phyloP scores from a whole-genome alignment of 2,888 invertebrate genomes.

The Rhingia campestris region DNA sequence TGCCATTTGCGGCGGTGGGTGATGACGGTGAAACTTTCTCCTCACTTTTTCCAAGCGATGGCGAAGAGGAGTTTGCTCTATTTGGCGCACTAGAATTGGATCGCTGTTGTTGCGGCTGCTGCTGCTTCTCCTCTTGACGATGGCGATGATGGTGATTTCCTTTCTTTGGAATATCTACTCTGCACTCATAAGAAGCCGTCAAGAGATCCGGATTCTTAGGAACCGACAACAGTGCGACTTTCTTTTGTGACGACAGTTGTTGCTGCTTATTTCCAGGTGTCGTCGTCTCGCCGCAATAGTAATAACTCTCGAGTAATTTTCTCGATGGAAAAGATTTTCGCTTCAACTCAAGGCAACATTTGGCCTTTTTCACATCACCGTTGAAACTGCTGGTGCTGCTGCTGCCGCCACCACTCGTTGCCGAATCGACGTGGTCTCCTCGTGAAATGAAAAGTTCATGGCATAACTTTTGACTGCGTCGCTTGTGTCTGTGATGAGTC shows the following conservation, averaged over 20 bases:
- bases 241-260: conserved; percentile 54
- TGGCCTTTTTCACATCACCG: conserved; percentile 66
- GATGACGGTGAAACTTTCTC: conserved; percentile 46
- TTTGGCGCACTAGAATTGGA: conserved; percentile 60
- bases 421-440: conserved; percentile 37
- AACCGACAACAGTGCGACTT: conserved; percentile 64
- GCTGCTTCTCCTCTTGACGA: conserved; percentile 27
- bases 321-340: conserved; percentile 71
- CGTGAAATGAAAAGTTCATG: conserved; percentile 68
- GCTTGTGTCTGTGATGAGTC: conserved; percentile 52
- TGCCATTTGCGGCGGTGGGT: conserved; percentile 55
- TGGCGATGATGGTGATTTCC: conserved; percentile 58
- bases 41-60: conserved; percentile 31
- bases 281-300: conserved; percentile 46
- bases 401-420: conserved; percentile 4
- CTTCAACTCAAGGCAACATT: conserved; percentile 62
- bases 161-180: conserved; percentile 64
- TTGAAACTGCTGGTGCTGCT: background rate
- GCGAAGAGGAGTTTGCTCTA: conserved; percentile 52
- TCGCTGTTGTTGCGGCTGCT: conserved; percentile 31
- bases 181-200: conserved; percentile 39
- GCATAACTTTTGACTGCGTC: conserved; percentile 65
- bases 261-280: conserved; percentile 27
- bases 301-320: conserved; percentile 67
- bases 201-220: conserved; percentile 69